These are phyloP conservation scores for Apodemia zela DNA, from an alignment of 2,888 invertebrate genomes.

Conservation along the genomic window DNA sequence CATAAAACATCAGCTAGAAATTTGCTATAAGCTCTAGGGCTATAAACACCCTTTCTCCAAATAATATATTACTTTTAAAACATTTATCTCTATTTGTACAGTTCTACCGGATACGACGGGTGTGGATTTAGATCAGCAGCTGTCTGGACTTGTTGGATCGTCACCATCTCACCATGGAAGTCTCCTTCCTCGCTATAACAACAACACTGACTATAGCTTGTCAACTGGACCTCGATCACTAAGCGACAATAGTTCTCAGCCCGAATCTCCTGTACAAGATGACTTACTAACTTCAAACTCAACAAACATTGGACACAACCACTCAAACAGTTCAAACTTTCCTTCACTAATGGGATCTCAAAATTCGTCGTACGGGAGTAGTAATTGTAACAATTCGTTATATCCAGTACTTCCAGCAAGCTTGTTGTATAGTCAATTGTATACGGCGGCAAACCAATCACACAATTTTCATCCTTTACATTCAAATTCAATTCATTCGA, in stretches of 20 bases:
- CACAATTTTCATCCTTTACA: slow-evolving; percentile 87
- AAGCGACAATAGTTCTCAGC: slow-evolving; percentile 90
- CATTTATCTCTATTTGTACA: slow-evolving; percentile 50
- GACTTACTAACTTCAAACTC: slow-evolving; percentile 85
- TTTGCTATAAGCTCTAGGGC: neutral
- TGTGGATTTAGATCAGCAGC: slow-evolving; percentile 86
- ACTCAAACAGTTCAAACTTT: slow-evolving; percentile 82
- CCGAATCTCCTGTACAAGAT: slow-evolving; percentile 91
- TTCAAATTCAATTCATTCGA: slow-evolving; percentile 82
- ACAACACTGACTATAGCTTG: slow-evolving; percentile 84
- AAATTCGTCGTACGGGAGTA: slow-evolving; percentile 78
- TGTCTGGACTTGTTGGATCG: slow-evolving; percentile 82
- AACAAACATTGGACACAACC: slow-evolving; percentile 81
- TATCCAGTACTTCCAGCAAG: slow-evolving; percentile 91
- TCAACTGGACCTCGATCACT: slow-evolving; percentile 86
- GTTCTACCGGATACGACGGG: slow-evolving; percentile 90
- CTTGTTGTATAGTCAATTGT: slow-evolving; percentile 90
- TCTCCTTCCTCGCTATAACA: slow-evolving; percentile 85
- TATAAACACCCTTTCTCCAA: neutral
- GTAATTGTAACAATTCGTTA: slow-evolving; percentile 86
- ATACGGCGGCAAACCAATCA: slow-evolving; percentile 88
- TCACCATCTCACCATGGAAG: slow-evolving; percentile 79
- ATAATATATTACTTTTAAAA: slow-evolving; percentile 7
- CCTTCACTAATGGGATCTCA: slow-evolving; percentile 83
- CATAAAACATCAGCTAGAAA: too few relatives aligned